Evolutionary conservation across 2,888 invertebrate species (phyloP), one percentile per base, ranked within the genome.

Genomic region (Cataglyphis albicans): DNA sequence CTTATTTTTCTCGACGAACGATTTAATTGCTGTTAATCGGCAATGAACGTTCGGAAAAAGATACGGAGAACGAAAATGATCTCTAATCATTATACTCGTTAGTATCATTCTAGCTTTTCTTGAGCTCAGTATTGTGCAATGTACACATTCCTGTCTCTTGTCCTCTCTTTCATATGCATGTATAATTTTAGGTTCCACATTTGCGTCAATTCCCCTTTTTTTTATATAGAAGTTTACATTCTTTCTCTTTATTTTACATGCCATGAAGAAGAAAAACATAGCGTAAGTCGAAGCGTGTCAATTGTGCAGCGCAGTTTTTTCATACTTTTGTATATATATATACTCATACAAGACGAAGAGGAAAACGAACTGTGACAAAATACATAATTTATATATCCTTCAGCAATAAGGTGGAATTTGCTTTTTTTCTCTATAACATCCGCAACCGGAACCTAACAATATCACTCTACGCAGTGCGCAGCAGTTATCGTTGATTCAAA

Each of bases 341-440:
- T 65, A 41, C 44, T 78, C 59, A 57, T 72, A 59, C 12, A 18
- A 65, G 44, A 78, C 55, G 7, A 76, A 67, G 35, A 55, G 15
- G 61, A 80, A 91, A 89, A 92, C 70, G 90, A 92, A 85, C 91
- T 91, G 91, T 93, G 92, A 93, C 89, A 92, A 94, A 94, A 94
- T 94, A 94, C 92, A 93, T 94, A 93, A 94, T 94, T 94, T 94
- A 93, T 94, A 94, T 93, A 93, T 87, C 91, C 93, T 91, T 90
- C 48, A 85, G 76, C 38, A 65, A 59, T n/a, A 44, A 48, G 48
- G 52, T 29, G 25, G 7, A 18, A 4, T 64, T 48, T 15, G 29
- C 41, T 76, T 32, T 10, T 15, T 38, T 25, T 35, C 52, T 52
- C 4, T 57, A 59, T 15, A 12, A 15, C 25, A 18, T n/a, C 18